These are phyloP conservation scores for Pemphredon lugubris DNA, from an alignment of 2,888 invertebrate genomes.

Conservation along the genomic window DNA sequence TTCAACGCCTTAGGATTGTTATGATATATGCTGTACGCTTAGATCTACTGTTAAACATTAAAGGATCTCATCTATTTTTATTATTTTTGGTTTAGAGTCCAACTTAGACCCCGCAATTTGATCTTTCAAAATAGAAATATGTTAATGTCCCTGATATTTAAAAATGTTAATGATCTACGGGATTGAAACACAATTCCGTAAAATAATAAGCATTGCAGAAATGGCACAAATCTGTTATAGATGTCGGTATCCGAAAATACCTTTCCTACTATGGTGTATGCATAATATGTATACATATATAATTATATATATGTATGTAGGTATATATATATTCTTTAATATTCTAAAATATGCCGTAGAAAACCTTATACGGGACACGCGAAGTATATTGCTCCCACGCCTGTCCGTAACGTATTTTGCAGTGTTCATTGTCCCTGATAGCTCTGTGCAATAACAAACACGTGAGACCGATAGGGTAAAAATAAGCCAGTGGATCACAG, in stretches of 20 bases:
- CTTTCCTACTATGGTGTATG: slow-evolving; percentile 18
- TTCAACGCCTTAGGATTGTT: slow-evolving; percentile 14
- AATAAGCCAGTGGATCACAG: slow-evolving; percentile 82
- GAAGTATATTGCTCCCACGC: slow-evolving; percentile 93
- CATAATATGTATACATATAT: slow-evolving; percentile 3
- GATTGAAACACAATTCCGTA: slow-evolving; percentile 38
- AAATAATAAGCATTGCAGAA: slow-evolving; percentile 53
- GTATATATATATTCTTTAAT: no score
- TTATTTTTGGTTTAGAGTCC: slow-evolving; percentile 31
- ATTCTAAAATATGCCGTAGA: slow-evolving; percentile 88
- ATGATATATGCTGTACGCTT: slow-evolving; percentile 10
- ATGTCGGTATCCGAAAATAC: slow-evolving; percentile 41
- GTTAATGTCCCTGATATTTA: slow-evolving; percentile 12
- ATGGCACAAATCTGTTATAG: slow-evolving; percentile 43
- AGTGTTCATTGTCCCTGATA: slow-evolving; percentile 86
- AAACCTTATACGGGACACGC: slow-evolving; percentile 87
- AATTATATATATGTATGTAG: slow-evolving; percentile 7
- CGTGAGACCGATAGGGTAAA: slow-evolving; percentile 85
- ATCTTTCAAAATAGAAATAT: slow-evolving; percentile 19
- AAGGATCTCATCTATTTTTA: slow-evolving; percentile 10
- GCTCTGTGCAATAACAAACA: slow-evolving; percentile 86
- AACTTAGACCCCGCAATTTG: slow-evolving; percentile 26
- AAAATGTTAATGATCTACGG: slow-evolving; percentile 20
- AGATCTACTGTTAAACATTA: slow-evolving; percentile 32
- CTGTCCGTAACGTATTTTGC: slow-evolving; percentile 88